Evolutionary conservation across 2,888 invertebrate genomes (phyloP), one percentile per base, ranked within the genome.

Genomic region (Leistus spinibarbis): DNA sequence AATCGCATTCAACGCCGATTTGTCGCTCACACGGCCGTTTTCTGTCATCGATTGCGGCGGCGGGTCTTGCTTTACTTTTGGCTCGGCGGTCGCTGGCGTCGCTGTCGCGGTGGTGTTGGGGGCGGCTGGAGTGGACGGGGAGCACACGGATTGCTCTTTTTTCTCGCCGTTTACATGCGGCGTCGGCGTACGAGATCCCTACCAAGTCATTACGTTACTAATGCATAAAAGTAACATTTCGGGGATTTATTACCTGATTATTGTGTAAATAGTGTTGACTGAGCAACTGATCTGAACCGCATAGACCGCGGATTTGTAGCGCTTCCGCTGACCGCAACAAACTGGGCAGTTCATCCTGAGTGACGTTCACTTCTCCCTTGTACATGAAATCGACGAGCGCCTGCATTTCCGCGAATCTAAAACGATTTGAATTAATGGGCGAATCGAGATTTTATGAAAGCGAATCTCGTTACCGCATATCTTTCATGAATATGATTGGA

Each of bases 341-440:
- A 79, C 93, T 92, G 40, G 94, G 92, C 68, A 95, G 86, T 77
- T 95, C 94, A 73, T 95, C 94, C 81, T 95, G 95, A 2, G 94
- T 93, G 0, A 95, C 94, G 82, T 94, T 95, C 40, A 95, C 95
- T 83, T 95, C 95, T 0, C 95, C 95, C 82, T 94, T 94, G 85
- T 95, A 95, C 95, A 95, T 95, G 83, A 95, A 95, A 85, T 95
- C 95, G 53, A 95, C 94, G 62, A 95, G 86, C 0, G 94, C 94
- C 81, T 95, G 94, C 85, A 95, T 92, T 81, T 95, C 95, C 86
- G 93, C 93, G 82, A 94, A 91, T 82, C 90, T 90, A 82, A 62
- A 16, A 62, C 0, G 78, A 77, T 24, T 60, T 75, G n/a, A n/a
- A 77, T 20, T 75, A 77, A 76, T 17, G 57, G 69, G 17, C 60